Conservation (phyloP, 1,140 invertebrate species). For the Drosophila kepulauana region DNA sequence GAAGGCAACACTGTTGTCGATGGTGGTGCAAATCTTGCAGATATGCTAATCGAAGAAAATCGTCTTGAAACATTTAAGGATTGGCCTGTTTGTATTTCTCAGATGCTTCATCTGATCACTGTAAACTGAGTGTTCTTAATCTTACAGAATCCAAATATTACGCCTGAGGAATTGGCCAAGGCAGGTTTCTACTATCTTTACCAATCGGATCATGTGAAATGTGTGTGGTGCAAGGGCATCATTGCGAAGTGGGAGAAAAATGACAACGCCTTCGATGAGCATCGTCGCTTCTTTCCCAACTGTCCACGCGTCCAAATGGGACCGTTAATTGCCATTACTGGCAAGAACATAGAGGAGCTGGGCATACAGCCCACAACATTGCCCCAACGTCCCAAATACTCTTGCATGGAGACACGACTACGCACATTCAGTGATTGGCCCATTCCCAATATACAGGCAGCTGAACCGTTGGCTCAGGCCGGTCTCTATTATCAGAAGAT, state of each 20-base stretch:
- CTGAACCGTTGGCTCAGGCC: conserved; percentile 89
- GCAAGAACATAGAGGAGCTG: conserved; percentile 86
- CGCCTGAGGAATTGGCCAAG: conserved; percentile 90
- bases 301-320: conserved; percentile 87
- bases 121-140: background rate
- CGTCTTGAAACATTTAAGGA: conserved; percentile 87
- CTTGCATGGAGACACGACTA: conserved; percentile 88
- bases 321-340: conserved; percentile 74
- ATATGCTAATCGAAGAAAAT: conserved; percentile 71
- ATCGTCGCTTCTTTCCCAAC: conserved; percentile 89
- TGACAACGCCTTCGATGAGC: conserved; percentile 91
- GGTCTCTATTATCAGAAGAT: conserved; percentile 92
- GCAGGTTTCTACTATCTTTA: conserved; percentile 89
- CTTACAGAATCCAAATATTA: conserved; percentile 85
- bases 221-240: conserved; percentile 91
- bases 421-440: conserved; percentile 89
- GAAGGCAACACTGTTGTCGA: conserved; percentile 65
- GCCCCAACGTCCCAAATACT: conserved; percentile 87
- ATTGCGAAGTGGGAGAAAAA: conserved; percentile 90
- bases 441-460: conserved; percentile 87
- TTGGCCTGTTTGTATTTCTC: conserved; percentile 87
- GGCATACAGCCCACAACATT: conserved; percentile 88
- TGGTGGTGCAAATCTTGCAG: conserved; percentile 44
- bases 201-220: conserved; percentile 89
- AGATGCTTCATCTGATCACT: background rate